A percentile compares a stretch with the other conserved stretches of the same genome.
Conservation (phyloP, 2,888 invertebrate species). For the Lithophane leautieri region DNA sequence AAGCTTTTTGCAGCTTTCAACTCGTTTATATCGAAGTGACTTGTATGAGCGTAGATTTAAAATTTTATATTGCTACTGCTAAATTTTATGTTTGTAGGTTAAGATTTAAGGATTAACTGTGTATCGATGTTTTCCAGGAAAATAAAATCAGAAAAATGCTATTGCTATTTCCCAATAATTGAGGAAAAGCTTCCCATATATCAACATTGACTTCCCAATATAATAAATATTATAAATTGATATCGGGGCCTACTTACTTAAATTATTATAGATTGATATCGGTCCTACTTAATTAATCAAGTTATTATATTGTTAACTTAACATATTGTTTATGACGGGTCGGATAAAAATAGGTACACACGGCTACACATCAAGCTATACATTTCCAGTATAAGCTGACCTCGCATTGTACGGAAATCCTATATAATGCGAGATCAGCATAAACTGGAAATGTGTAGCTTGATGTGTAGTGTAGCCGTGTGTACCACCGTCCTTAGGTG, state of each 20-base stretch:
- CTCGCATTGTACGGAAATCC: no score
- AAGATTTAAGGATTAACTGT: not conserved
- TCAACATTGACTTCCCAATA: not conserved
- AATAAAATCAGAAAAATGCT: not conserved
- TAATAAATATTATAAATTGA: not conserved
- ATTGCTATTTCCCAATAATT: not conserved
- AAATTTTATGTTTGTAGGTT: not conserved
- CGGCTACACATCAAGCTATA: no score
- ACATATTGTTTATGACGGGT: no score
- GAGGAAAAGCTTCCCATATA: constrained; percentile 3
- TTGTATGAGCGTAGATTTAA: constrained; percentile 36
- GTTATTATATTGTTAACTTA: no score
- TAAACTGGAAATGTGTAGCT: no score
- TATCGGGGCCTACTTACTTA: not conserved
- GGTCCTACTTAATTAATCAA: not conserved
- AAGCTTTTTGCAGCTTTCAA: constrained; percentile 50
- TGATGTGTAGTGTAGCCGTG: no score
- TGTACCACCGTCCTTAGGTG: no score
- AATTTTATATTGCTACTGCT: constrained; percentile 6
- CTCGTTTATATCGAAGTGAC: constrained; percentile 31
- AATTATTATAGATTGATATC: not conserved
- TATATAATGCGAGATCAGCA: no score
- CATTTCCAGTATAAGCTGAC: no score
- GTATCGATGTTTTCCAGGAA: not conserved
- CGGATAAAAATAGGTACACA: no score